These are phyloP conservation scores for Tetragonula carbonaria DNA, from an alignment of 2,888 invertebrate genomes.

Conservation along the genomic window DNA sequence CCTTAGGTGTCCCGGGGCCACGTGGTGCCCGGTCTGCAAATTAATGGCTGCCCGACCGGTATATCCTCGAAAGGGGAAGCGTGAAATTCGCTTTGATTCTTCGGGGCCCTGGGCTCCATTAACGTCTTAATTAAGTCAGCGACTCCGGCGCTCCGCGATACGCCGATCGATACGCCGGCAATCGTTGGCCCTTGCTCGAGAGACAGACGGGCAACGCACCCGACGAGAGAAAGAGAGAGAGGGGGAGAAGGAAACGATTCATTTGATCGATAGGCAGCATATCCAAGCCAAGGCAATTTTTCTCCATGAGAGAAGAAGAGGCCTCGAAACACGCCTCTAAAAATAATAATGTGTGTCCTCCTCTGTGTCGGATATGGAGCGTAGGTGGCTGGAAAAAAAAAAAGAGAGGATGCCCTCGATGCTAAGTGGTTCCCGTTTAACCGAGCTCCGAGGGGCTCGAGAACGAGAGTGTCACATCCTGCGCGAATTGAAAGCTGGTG, in stretches of 20 bases:
- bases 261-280: background rate
- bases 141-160: conserved; percentile 16
- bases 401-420: conserved; percentile 55
- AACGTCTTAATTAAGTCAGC: conserved; percentile 55
- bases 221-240: too few species aligned
- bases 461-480: conserved; percentile 72
- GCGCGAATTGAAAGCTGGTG: conserved; percentile 70
- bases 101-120: conserved; percentile 42
- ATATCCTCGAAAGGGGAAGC: conserved; percentile 38
- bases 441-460: conserved; percentile 34
- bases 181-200: conserved; percentile 14
- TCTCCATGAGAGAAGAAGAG: background rate
- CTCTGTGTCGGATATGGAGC: conserved; percentile 22
- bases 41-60: conserved; percentile 58
- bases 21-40: conserved; percentile 47
- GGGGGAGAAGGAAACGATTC: conserved; percentile 22
- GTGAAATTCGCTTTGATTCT: conserved; percentile 53
- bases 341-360: conserved; percentile 22
- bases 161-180: conserved; percentile 36
- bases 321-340: background rate
- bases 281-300: background rate
- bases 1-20: conserved; percentile 12
- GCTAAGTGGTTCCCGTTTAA: conserved; percentile 70
- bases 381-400: conserved; percentile 33
- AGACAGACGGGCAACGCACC: background rate